Evolutionary conservation across 2,113 vertebrate species (phyloP).

Genomic region (Stercorarius parasiticus): DNA sequence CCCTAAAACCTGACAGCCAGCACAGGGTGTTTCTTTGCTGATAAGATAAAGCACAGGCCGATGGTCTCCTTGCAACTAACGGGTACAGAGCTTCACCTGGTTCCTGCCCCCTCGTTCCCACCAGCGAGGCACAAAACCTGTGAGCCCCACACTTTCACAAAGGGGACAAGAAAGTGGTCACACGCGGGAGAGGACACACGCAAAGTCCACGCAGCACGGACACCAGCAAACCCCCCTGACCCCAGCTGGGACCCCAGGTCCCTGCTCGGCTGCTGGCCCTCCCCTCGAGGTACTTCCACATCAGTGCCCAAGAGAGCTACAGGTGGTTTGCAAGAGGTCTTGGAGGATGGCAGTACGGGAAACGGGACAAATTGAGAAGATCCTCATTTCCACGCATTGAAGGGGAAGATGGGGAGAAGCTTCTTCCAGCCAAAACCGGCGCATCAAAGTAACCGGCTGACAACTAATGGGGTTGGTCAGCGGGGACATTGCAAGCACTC

Average conservation of each 20-base stretch:
- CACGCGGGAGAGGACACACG: fast-evolving
- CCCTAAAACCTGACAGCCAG: background rate
- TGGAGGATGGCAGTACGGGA: background rate
- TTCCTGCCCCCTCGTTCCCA: background rate
- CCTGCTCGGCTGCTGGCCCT: no score
- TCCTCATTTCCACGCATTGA: background rate
- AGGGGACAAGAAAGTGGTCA: background rate
- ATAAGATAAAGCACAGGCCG: background rate
- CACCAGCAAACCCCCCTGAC: background rate
- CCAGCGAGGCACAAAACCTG: background rate
- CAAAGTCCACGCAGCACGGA: background rate
- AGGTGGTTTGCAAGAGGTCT: background rate
- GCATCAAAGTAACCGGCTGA: background rate
- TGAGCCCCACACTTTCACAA: background rate
- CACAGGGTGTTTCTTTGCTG: background rate
- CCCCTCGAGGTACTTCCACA: background rate
- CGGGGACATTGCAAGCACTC: background rate
- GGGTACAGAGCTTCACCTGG: background rate
- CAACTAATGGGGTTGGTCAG: background rate
- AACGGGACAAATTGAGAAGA: background rate
- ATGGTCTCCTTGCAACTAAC: background rate
- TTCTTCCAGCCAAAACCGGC: background rate
- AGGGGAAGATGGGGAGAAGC: background rate
- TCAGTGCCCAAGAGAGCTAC: background rate
- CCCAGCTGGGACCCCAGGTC: background rate